phyloP scores from a whole-genome alignment of 2,888 invertebrate genomes.

The Drosophila algonquin region DNA sequence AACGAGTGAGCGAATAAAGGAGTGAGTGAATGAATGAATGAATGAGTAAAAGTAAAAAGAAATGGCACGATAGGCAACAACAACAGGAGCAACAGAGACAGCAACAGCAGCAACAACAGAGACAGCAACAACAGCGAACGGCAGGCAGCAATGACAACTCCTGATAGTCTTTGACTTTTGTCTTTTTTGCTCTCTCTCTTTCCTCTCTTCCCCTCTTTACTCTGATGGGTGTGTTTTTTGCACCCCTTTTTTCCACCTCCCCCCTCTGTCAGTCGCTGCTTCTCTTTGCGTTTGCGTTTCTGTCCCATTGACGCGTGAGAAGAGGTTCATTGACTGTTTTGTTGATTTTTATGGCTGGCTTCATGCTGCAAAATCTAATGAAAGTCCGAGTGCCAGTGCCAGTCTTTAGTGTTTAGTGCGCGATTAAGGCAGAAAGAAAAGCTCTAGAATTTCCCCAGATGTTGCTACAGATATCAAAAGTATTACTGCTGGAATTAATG shows the following conservation, averaged over 20 bases:
- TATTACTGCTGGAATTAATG: no score
- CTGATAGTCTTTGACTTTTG: conserved; percentile 33
- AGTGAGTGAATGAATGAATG: conserved; percentile 61
- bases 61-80: conserved; percentile 70
- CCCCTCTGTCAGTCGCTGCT: conserved; percentile 16
- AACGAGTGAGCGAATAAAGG: conserved; percentile 36
- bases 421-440: neutral
- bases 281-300: conserved; percentile 7
- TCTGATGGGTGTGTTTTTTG: neutral
- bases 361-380: conserved; percentile 43
- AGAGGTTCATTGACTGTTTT: conserved; percentile 73
- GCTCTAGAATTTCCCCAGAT: conserved; percentile 4
- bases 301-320: conserved; percentile 49
- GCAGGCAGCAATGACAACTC: conserved; percentile 11
- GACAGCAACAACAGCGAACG: conserved; percentile 21
- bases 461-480: no score
- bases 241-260: neutral
- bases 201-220: conserved; percentile 7
- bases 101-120: no score
- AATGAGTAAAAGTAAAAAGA: conserved; percentile 52
- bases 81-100: conserved; percentile 28
- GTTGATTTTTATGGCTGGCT: conserved; percentile 71
- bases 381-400: neutral
- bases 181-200: neutral
- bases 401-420: conserved; percentile 5